Base-by-base conservation (phyloP, 1,140 invertebrate species). In the Zaprionus inermis region DNA sequence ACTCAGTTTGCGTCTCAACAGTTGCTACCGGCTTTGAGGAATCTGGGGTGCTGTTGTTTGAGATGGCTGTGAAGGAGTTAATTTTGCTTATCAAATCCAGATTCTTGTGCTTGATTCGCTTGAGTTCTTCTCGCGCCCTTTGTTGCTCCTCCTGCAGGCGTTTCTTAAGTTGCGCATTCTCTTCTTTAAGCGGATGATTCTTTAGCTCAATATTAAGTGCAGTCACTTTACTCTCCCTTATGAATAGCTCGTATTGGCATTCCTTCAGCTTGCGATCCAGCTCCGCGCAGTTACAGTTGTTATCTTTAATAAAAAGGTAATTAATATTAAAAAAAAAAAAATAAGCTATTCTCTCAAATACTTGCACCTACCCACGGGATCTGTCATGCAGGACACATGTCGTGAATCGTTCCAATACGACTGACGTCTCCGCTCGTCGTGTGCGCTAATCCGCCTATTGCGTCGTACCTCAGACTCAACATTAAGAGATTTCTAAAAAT, bases 101-200 rank as follows among this genome's bases (percentile, higher is more conserved):
- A n/a, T 80, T 72, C 36, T 88, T 89, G 5, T 58, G 57, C 11
- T 71, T 81, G 0, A 89, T 30, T 14, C 85, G 74, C 22, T 76
- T 90, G 5, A 90, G 41, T 24, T 90, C 86, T 24, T 51, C 38
- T 0, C 79, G 73, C 0, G 70, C 52, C 44, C 70, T 82, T 3
- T 79, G 76, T 22, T 88, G 66, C 36, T 90, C 86, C 6, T 90
- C 86, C 10, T 61, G 28, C 9, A 90, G 41, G 10, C 76, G 72
- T n/a, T 86, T 90, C 20, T 78, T 82, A 0, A 90, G 44, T n/a
- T 61, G 63, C 0, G 69, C 86, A 59, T 85, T 90, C 49, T 90
- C 86, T 4, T 79, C 81, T 34, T 90, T 90, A 0, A 91, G 54
- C 0, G 86, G 86, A 67, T 90, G 81, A 28, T 82, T 79, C 28